These are phyloP conservation scores for Ctenochaetus hawaiiensis DNA, from an alignment of 2,797 vertebrate species.

Conservation along the genomic window DNA sequence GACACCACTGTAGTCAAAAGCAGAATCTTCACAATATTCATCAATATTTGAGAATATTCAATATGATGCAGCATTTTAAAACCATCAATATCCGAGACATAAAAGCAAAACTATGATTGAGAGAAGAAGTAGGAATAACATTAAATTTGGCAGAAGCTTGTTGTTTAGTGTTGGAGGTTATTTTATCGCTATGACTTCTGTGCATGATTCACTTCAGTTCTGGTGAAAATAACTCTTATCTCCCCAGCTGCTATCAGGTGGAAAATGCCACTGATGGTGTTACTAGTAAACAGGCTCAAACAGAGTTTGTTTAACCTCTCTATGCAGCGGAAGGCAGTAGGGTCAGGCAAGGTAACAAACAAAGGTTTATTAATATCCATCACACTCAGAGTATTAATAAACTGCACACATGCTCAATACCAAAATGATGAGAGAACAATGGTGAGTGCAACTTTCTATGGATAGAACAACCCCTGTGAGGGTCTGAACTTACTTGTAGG, in stretches of 20 bases:
- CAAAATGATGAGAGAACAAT: conserved; percentile 49
- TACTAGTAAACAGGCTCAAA: conserved; percentile 32
- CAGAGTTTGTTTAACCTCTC: conserved; percentile 23
- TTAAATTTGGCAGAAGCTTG: neutral
- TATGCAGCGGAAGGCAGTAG: conserved; percentile 9
- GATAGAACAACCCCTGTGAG: conserved; percentile 3
- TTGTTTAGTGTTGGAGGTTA: conserved; percentile 12
- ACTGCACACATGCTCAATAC: conserved; percentile 55
- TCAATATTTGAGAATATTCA: neutral
- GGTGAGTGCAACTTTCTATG: conserved; percentile 13
- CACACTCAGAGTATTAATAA: conserved; percentile 52
- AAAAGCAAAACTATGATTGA: neutral
- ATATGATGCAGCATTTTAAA: neutral
- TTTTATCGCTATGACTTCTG: conserved; percentile 37
- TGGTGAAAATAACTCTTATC: conserved; percentile 55
- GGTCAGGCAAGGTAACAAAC: conserved; percentile 53
- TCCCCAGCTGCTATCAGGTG: conserved; percentile 36
- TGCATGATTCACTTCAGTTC: conserved; percentile 19
- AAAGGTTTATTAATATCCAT: conserved; percentile 70
- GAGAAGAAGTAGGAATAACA: conserved; percentile 6
- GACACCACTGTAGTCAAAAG: neutral
- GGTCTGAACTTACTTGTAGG: neutral
- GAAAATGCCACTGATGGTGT: conserved; percentile 56
- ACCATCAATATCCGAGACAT: neutral
- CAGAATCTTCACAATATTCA: neutral